phyloP scores from a whole-genome alignment of 2,113 vertebrate species.

The Ondatra zibethicus region DNA sequence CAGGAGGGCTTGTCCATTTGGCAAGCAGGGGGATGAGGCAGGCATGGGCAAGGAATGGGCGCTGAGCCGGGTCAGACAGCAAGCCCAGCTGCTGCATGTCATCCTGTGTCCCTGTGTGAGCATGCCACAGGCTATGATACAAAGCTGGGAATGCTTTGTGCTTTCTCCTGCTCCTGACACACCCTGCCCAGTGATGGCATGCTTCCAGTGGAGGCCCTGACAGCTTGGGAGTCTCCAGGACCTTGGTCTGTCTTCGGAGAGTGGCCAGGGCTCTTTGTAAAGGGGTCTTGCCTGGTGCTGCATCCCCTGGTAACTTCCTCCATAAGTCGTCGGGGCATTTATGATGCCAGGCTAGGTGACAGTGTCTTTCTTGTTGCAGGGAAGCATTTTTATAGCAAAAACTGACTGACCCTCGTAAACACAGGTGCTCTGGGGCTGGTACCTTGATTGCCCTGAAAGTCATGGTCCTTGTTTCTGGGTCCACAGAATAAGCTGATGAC shows the following conservation, averaged over 20 bases:
- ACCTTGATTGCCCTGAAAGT: accelerated
- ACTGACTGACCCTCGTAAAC: accelerated
- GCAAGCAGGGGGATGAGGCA: constrained; percentile 11
- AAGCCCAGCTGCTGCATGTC: not conserved
- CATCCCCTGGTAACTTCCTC: accelerated
- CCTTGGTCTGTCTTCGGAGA: not conserved
- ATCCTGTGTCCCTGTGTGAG: not conserved
- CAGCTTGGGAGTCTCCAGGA: accelerated
- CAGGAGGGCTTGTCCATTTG: not conserved
- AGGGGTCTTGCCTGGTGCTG: too few relatives aligned
- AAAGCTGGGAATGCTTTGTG: not conserved
- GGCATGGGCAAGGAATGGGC: not conserved
- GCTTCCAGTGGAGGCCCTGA: accelerated
- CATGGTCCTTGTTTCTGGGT: not conserved
- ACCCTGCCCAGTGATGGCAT: accelerated
- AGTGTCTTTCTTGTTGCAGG: not conserved
- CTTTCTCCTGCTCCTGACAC: accelerated
- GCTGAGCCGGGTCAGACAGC: not conserved
- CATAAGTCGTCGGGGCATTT: accelerated
- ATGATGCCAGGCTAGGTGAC: not conserved
- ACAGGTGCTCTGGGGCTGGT: not conserved
- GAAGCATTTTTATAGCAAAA: not conserved
- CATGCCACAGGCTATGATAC: not conserved
- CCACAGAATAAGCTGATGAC: not conserved
- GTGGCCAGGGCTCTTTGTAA: accelerated